Percentiles rank a stretch among this genome's conserved stretches.
These are phyloP conservation scores for Tokudaia tokunoshimensis DNA, from an alignment of 2,797 vertebrate species.

Conservation along the genomic window DNA sequence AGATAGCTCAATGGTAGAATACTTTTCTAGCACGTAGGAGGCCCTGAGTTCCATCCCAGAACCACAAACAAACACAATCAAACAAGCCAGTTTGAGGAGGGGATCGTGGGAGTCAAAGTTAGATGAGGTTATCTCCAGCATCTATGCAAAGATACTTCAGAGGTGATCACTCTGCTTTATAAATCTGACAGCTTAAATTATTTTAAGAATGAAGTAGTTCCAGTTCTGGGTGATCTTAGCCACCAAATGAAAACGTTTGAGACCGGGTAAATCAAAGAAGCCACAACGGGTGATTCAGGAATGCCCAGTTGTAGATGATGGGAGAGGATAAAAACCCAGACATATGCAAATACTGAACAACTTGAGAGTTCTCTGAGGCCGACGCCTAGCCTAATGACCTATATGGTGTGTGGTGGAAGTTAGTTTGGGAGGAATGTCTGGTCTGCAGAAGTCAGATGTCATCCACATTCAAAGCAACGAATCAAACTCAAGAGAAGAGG, in stretches of 20 bases:
- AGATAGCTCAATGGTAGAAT: neutral
- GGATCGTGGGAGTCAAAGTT: no score
- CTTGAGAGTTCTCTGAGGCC: neutral
- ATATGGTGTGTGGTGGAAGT: neutral
- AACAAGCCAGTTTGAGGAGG: neutral
- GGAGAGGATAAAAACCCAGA: neutral
- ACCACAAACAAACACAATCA: neutral
- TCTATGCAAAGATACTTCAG: neutral
- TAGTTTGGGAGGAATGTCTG: neutral
- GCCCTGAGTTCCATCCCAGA: neutral
- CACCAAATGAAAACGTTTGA: neutral
- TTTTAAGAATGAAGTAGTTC: conserved; percentile 1
- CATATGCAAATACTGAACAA: neutral
- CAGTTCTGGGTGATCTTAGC: neutral
- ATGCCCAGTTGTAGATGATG: neutral
- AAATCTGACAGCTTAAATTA: neutral
- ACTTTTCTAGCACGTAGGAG: neutral
- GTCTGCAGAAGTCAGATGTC: neutral
- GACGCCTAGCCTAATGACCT: no score
- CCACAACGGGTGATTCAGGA: neutral
- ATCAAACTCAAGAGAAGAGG: neutral
- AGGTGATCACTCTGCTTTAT: neutral
- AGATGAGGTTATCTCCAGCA: neutral
- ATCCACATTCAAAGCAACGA: neutral
- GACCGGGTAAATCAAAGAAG: neutral